phyloP scores from a whole-genome alignment of 2,888 invertebrate species.

The Salticus scenicus region DNA sequence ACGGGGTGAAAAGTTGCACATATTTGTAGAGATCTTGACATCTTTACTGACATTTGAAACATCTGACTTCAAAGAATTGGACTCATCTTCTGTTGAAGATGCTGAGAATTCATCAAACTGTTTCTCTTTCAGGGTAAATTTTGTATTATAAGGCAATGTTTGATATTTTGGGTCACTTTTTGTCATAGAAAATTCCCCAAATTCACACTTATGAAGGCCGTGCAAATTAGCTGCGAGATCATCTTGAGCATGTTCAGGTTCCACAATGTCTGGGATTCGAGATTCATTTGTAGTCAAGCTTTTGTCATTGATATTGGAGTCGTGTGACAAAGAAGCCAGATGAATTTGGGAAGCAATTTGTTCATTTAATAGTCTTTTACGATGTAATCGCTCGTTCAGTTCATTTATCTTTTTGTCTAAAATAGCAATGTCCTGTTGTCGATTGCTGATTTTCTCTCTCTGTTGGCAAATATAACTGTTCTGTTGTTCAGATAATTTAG shows the following conservation, averaged over 20 bases:
- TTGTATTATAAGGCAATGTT: conserved; percentile 91
- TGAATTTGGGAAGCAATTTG: conserved; percentile 81
- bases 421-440: conserved; percentile 92
- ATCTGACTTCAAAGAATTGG: conserved; percentile 37
- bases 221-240: conserved; percentile 71
- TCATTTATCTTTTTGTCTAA: conserved; percentile 96
- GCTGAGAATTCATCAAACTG: conserved; percentile 46
- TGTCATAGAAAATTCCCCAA: conserved; percentile 81
- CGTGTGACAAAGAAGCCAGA: conserved; percentile 35
- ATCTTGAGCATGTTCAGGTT: conserved; percentile 68
- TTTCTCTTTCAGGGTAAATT: conserved; percentile 78
- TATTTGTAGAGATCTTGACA: conserved; percentile 29
- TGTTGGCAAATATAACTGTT: conserved; percentile 92
- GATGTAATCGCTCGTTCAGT: conserved; percentile 90
- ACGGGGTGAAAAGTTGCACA: conserved; percentile 48
- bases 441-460: conserved; percentile 88
- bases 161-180: conserved; percentile 94
- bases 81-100: conserved; percentile 54
- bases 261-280: conserved; percentile 74
- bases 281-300: conserved; percentile 74
- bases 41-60: conserved; percentile 17
- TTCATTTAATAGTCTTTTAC: conserved; percentile 89
- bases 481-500: conserved; percentile 96
- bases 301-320: conserved; percentile 11
- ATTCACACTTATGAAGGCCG: conserved; percentile 53